Percentiles rank a stretch among this genome's conserved stretches.
Conservation (phyloP, 2,113 vertebrate genomes). For the Naja naja region DNA sequence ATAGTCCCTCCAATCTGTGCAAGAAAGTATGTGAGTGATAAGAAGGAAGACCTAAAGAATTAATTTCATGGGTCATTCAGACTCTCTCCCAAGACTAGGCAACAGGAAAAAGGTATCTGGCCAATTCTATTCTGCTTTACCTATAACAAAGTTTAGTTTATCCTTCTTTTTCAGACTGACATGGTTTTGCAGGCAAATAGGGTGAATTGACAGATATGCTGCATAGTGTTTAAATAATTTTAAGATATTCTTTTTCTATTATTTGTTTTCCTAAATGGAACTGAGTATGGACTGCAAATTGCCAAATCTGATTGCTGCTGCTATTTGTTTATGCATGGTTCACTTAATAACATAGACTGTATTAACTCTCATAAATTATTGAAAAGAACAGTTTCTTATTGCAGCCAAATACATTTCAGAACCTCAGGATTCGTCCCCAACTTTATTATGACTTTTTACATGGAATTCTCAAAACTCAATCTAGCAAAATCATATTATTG, state of each 20-base stretch:
- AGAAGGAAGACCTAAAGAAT: background rate
- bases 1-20: background rate
- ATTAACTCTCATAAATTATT: conserved; percentile 31
- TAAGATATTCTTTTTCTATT: conserved; percentile 31
- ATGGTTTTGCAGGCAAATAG: background rate
- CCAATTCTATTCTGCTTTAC: background rate
- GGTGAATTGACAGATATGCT: background rate
- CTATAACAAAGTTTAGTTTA: too few relatives aligned
- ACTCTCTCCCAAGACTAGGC: background rate
- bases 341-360: conserved; percentile 34
- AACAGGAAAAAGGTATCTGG: background rate
- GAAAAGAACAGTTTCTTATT: background rate
- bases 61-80: background rate
- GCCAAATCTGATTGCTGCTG: conserved; percentile 31
- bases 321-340: conserved; percentile 26
- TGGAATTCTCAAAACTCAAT: conserved; percentile 25
- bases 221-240: conserved; percentile 47
- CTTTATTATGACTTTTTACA: conserved; percentile 9
- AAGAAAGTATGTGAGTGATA: background rate
- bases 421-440: background rate
- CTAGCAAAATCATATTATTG: conserved; percentile 31
- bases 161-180: background rate
- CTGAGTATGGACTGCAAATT: conserved; percentile 35
- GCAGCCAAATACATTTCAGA: conserved; percentile 12
- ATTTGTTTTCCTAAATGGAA: conserved; percentile 49